These are phyloP conservation scores for Hetaerina titia DNA, from an alignment of 2,888 invertebrate genomes.

Conservation along the genomic window DNA sequence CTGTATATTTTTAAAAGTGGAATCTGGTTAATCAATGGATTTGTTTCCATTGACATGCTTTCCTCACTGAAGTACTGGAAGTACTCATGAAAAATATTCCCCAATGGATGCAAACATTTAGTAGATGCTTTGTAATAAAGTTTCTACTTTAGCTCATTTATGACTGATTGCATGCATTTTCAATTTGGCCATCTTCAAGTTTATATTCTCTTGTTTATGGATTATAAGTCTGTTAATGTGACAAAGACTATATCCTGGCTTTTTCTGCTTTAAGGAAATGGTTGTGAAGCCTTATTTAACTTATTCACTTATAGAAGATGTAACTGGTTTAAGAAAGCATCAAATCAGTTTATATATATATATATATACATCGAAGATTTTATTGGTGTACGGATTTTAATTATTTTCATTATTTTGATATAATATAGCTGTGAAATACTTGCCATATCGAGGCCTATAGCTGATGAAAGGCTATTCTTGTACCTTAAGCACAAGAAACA, in stretches of 20 bases:
- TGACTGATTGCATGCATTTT: not conserved
- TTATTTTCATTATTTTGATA: constrained; percentile 22
- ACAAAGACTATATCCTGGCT: not conserved
- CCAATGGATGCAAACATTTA: not conserved
- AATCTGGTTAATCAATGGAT: not conserved
- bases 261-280: constrained; percentile 32
- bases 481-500: not conserved
- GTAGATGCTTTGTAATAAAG: not conserved
- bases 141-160: not conserved
- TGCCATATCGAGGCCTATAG: constrained; percentile 51
- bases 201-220: not conserved
- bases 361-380: constrained; percentile 46
- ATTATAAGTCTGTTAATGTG: not conserved
- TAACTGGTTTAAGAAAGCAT: not conserved
- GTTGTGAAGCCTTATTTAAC: constrained; percentile 52
- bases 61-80: not conserved
- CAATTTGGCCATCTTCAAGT: not conserved
- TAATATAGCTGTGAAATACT: constrained; percentile 40
- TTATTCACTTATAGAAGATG: not conserved
- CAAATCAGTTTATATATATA: not conserved
- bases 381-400: constrained; percentile 16
- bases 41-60: not conserved
- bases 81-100: not conserved
- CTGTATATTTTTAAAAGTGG: not conserved
- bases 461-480: constrained; percentile 13